Evolutionary conservation across 2,797 vertebrate genomes (phyloP).

Genomic region (Heteromormyrus szaboi): DNA sequence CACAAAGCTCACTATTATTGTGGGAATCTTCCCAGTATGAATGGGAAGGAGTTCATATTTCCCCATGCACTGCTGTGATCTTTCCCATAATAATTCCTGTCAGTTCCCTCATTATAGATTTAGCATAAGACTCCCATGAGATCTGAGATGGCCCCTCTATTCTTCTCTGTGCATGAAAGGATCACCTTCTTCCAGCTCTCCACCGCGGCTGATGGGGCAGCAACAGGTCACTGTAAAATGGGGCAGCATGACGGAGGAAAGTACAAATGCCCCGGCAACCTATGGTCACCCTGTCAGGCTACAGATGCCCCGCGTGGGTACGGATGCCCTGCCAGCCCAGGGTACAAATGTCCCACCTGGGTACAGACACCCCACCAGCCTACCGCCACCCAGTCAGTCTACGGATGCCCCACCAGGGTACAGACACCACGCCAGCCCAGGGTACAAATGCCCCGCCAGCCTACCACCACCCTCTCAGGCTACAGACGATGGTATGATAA

Average conservation of each 20-base stretch:
- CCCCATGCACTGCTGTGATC: constrained; percentile 72
- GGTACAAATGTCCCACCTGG: too few relatives aligned
- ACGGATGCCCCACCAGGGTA: not conserved
- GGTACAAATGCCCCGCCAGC: not conserved
- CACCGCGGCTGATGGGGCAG: constrained; percentile 12
- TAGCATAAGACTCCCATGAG: constrained; percentile 78
- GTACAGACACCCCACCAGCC: not conserved
- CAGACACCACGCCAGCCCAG: not conserved
- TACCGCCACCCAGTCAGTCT: not conserved
- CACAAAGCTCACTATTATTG: constrained; percentile 75
- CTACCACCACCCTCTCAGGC: not conserved
- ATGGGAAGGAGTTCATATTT: constrained; percentile 71
- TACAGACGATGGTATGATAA: not conserved
- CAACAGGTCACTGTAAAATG: constrained; percentile 15
- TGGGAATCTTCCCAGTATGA: constrained; percentile 72
- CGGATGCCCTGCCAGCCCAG: too few relatives aligned
- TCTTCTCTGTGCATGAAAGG: constrained; percentile 53
- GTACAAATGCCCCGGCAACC: not conserved
- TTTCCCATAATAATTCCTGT: constrained; percentile 78
- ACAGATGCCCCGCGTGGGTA: not conserved
- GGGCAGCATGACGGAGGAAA: not conserved
- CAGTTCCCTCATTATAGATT: constrained; percentile 84
- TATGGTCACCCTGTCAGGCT: not conserved
- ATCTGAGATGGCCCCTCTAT: constrained; percentile 73
- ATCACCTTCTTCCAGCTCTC: constrained; percentile 53